Conservation (phyloP, 2,888 invertebrate genomes). For the Caradrina kadenii region DNA sequence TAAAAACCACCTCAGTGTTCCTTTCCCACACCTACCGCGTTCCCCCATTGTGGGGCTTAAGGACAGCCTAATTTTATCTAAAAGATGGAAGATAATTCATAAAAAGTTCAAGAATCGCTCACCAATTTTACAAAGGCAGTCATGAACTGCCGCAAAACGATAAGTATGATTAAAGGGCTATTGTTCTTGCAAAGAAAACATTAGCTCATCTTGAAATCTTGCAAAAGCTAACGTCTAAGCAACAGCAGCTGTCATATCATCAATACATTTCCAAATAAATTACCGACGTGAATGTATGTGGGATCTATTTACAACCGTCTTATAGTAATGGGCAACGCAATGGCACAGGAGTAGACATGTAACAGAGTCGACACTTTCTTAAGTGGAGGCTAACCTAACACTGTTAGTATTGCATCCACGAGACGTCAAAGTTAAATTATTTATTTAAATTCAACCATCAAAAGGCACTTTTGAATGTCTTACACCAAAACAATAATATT, state of each 20-base stretch:
- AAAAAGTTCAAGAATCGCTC: not conserved
- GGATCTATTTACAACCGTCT: conserved; percentile 25
- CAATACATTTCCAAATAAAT: conserved; percentile 34
- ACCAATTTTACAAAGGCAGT: conserved; percentile 8
- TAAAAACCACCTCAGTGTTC: no score
- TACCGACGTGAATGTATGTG: conserved; percentile 14
- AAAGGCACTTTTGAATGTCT: no score
- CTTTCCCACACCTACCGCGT: no score
- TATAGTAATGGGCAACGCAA: conserved; percentile 30
- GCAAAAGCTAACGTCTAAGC: conserved; percentile 3
- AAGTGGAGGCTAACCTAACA: no score
- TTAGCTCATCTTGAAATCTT: conserved; percentile 20
- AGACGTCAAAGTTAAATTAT: no score
- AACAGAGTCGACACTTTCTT: conserved; percentile 12
- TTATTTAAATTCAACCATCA: no score
- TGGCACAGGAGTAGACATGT: conserved; percentile 12
- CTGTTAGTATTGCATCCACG: no score
- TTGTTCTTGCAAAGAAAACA: conserved; percentile 14
- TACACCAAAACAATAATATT: no score
- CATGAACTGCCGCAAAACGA: conserved; percentile 7
- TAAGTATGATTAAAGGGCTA: conserved; percentile 20
- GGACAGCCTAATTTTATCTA: no score
- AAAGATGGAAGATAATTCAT: no score
- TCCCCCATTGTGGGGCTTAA: no score
- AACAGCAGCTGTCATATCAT: conserved; percentile 10